Evolutionary conservation across 2,113 vertebrate species (phyloP).

Genomic region (Aldabrachelys gigantea): DNA sequence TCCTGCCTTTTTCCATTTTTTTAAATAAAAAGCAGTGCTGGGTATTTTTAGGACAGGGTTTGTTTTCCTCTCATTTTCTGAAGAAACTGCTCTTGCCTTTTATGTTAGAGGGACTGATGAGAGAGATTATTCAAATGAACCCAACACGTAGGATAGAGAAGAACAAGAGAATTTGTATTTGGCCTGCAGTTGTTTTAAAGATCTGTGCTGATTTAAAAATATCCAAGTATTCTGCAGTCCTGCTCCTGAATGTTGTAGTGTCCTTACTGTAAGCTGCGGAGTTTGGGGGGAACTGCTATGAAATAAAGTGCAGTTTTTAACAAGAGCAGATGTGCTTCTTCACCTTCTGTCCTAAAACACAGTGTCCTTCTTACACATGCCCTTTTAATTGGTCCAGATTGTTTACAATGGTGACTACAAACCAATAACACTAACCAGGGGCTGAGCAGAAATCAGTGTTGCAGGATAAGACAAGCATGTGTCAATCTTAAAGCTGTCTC

Average conservation of each 20-base stretch:
- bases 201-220: not conserved
- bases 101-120: not conserved
- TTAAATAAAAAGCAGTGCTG: not conserved
- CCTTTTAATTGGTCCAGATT: not conserved
- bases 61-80: slow-evolving; percentile 13
- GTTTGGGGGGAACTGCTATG: not conserved
- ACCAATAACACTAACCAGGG: not conserved
- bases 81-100: not conserved
- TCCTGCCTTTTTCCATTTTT: not conserved
- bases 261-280: accelerated
- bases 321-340: slow-evolving; percentile 14
- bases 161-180: not conserved
- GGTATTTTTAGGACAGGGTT: not conserved
- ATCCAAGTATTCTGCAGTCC: not conserved
- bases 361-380: slow-evolving; percentile 4
- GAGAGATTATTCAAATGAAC: not conserved
- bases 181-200: not conserved
- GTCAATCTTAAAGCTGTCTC: not conserved
- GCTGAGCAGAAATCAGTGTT: not conserved
- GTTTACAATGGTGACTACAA: slow-evolving; percentile 24
- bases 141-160: not conserved
- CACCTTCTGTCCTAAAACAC: not conserved
- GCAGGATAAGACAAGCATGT: not conserved
- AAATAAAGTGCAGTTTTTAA: not conserved
- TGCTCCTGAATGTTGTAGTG: not conserved